Conservation (phyloP, 2,888 invertebrate species). For the Shargacucullia verbasci region DNA sequence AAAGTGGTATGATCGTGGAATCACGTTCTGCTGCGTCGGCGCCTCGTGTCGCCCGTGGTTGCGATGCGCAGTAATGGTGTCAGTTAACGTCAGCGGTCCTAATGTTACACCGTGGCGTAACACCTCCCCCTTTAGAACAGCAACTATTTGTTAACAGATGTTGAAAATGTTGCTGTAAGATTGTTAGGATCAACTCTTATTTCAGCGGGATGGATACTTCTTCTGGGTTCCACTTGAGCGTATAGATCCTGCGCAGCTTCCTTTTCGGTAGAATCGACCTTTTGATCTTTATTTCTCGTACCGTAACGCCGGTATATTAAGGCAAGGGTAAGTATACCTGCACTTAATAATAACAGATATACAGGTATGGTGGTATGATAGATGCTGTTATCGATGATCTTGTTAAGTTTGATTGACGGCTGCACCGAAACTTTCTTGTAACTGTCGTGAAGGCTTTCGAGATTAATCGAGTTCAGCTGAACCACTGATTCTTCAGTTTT, state of each 20-base stretch:
- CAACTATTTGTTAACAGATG: background rate
- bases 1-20: no score
- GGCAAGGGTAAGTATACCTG: conserved; percentile 3
- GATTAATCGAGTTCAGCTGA: conserved; percentile 14
- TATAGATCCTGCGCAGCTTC: background rate
- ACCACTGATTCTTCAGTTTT: background rate
- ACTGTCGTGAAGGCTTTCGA: conserved; percentile 16
- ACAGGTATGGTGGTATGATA: conserved; percentile 38
- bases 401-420: background rate
- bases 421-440: conserved; percentile 15
- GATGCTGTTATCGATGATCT: conserved; percentile 1
- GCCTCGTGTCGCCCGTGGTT: no score
- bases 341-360: conserved; percentile 14
- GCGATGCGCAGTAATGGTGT: no score
- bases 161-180: conserved; percentile 1
- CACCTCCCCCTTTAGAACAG: no score
- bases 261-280: no score
- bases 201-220: background rate
- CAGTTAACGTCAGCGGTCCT: no score
- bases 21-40: no score
- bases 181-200: conserved; percentile 1
- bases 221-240: background rate
- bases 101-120: no score
- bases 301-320: conserved; percentile 1
- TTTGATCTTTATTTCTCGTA: background rate